These are phyloP conservation scores for Cephus runcator DNA, from an alignment of 2,888 invertebrate species.

Conservation along the genomic window DNA sequence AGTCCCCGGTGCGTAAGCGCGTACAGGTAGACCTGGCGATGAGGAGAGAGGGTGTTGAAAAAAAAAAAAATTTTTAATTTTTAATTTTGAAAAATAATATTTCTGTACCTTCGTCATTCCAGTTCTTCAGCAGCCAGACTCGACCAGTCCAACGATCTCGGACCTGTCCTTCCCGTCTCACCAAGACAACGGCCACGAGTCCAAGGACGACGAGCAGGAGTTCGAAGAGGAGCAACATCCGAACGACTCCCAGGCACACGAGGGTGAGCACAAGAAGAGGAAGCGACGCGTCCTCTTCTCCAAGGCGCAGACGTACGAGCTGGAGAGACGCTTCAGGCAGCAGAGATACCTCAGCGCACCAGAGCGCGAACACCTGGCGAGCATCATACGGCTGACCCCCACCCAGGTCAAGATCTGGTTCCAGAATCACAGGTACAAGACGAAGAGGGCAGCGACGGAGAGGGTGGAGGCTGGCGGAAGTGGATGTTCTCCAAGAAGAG, in stretches of 20 bases:
- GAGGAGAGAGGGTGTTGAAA: background rate
- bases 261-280: conserved; percentile 80
- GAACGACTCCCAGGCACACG: conserved; percentile 61
- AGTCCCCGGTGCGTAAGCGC: background rate
- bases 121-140: conserved; percentile 82
- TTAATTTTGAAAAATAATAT: no score
- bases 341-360: conserved; percentile 98
- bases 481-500: conserved; percentile 86
- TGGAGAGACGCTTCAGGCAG: conserved; percentile 94
- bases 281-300: conserved; percentile 97
- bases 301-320: conserved; percentile 96
- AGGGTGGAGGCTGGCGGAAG: conserved; percentile 76
- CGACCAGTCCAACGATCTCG: conserved; percentile 86
- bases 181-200: conserved; percentile 58
- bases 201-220: conserved; percentile 60
- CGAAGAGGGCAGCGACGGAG: conserved; percentile 96
- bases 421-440: conserved; percentile 97
- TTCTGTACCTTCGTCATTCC: conserved; percentile 35
- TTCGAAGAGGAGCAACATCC: conserved; percentile 66
- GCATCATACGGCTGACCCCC: conserved; percentile 93
- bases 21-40: background rate
- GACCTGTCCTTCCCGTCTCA: conserved; percentile 70
- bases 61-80: background rate
- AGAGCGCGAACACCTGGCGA: conserved; percentile 96
- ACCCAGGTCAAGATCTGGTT: conserved; percentile 99